A percentile compares a stretch with the other conserved stretches of the same genome.
These are phyloP conservation scores for Heliconius ethilla DNA, from an alignment of 2,888 invertebrate genomes.

Conservation along the genomic window DNA sequence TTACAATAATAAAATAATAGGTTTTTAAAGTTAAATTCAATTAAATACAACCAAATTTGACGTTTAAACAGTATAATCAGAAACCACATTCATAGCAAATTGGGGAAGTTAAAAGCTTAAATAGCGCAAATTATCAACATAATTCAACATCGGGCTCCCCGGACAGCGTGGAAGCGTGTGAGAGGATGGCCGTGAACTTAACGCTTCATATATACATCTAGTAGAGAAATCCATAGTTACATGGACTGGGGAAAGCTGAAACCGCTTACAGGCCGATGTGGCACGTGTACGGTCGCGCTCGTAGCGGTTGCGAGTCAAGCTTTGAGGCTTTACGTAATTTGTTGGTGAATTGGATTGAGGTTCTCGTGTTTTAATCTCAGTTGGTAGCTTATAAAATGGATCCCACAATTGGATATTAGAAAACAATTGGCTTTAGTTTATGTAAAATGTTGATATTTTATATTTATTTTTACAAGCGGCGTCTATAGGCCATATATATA, in stretches of 20 bases:
- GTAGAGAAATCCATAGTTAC: conserved; percentile 56
- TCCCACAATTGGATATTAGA: conserved; percentile 47
- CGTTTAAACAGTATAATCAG: conserved; percentile 2
- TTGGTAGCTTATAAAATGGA: conserved; percentile 57
- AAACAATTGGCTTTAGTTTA: not conserved
- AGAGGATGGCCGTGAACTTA: conserved; percentile 64
- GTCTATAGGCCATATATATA: too few relatives aligned
- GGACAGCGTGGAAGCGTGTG: conserved; percentile 58
- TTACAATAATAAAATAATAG: not conserved
- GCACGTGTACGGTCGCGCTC: conserved; percentile 50
- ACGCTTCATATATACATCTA: conserved; percentile 59
- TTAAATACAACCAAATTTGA: not conserved
- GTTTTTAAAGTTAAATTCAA: not conserved
- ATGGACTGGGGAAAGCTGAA: conserved; percentile 72
- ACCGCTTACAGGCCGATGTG: conserved; percentile 64
- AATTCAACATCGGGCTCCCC: conserved; percentile 54
- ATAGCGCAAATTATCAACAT: conserved; percentile 11
- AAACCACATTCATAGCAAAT: conserved; percentile 6
- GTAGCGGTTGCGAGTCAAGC: conserved; percentile 62
- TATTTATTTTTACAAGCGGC: too few relatives aligned
- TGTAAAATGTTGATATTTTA: not conserved
- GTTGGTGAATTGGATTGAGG: conserved; percentile 69
- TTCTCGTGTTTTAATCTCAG: conserved; percentile 58
- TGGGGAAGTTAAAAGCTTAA: conserved; percentile 17
- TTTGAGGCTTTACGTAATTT: conserved; percentile 76